phyloP scores from a whole-genome alignment of 2,888 invertebrate species.

The Erannis defoliaria region DNA sequence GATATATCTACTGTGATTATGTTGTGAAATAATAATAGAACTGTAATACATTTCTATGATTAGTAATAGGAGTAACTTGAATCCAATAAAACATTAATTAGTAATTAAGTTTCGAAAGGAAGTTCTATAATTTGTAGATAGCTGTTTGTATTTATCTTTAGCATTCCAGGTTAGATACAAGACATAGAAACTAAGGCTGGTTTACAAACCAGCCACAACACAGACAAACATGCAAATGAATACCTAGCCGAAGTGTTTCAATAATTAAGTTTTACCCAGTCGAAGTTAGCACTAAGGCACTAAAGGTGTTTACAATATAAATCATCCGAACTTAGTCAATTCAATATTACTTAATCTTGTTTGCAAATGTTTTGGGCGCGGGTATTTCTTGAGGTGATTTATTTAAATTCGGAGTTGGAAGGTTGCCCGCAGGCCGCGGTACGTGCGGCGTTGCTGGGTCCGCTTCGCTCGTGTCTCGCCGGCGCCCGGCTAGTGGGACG shows the following conservation, averaged over 20 bases:
- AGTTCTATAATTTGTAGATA: too few species aligned
- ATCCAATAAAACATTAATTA: too few species aligned
- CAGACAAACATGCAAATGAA: constrained; percentile 17
- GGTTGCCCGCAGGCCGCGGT: constrained; percentile 63
- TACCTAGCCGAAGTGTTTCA: constrained; percentile 28
- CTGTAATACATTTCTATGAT: too few species aligned
- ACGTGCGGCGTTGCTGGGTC: constrained; percentile 49
- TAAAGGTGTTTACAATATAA: constrained; percentile 43
- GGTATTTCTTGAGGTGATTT: constrained; percentile 73
- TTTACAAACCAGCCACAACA: neutral
- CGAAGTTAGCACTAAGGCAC: constrained; percentile 32
- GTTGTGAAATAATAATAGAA: too few species aligned
- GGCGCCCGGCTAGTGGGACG: constrained; percentile 35
- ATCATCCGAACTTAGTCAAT: constrained; percentile 63
- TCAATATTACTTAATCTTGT: constrained; percentile 75
- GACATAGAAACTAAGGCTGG: neutral
- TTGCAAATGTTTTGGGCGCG: constrained; percentile 62
- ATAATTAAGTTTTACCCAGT: constrained; percentile 38
- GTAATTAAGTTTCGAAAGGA: too few species aligned
- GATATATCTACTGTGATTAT: too few species aligned
- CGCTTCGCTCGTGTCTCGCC: constrained; percentile 37
- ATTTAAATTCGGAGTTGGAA: constrained; percentile 72
- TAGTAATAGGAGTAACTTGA: too few species aligned
- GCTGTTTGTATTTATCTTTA: too few species aligned
- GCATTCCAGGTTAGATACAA: neutral